Conservation (phyloP, 2,888 invertebrate genomes). For the Cataglyphis altisquamis region DNA sequence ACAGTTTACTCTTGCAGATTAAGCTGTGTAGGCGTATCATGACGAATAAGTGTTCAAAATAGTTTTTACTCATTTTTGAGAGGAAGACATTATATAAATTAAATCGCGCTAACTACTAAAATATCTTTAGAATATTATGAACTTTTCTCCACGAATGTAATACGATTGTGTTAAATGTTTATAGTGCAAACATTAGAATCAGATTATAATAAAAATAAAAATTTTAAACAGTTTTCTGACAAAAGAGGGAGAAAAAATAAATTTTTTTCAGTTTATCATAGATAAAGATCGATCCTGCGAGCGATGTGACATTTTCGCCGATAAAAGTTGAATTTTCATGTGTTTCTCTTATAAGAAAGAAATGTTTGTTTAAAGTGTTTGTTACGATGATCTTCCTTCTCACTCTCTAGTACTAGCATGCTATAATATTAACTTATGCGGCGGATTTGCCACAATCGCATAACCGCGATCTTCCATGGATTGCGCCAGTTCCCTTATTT, state of each 20-base stretch:
- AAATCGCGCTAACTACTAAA: neutral
- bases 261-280: neutral
- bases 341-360: neutral
- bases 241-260: neutral
- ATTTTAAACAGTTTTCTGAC: neutral
- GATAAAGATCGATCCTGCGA: conserved; percentile 1
- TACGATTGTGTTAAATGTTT: neutral
- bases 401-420: neutral
- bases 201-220: neutral
- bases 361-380: neutral
- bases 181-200: neutral
- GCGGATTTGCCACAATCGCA: conserved; percentile 28
- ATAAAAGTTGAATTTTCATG: conserved; percentile 29
- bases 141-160: neutral
- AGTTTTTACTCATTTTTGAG: neutral
- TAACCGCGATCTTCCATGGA: conserved; percentile 31
- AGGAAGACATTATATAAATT: neutral
- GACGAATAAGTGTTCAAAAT: conserved; percentile 24
- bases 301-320: neutral
- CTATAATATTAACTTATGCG: neutral
- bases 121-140: neutral
- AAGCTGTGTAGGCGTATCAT: conserved; percentile 47
- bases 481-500: conserved; percentile 66
- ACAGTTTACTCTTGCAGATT: conserved; percentile 33
- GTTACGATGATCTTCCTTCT: neutral